Evolutionary conservation across 1,140 invertebrate genomes (phyloP).

Genomic region (Drosophila kikkawai): DNA sequence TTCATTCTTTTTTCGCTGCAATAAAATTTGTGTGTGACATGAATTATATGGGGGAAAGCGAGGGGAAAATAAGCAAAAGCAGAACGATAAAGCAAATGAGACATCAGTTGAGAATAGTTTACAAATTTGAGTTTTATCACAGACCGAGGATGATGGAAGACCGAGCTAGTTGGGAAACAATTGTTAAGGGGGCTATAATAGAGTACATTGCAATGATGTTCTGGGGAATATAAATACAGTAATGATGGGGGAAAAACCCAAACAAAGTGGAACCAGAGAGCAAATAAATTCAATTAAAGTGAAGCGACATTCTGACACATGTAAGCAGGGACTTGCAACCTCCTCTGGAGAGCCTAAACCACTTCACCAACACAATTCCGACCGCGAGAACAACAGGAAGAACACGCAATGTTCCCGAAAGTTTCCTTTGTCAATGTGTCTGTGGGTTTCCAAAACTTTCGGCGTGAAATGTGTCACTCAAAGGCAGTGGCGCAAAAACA

Average conservation of each 20-base stretch:
- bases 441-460: conserved; percentile 50
- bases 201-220: not conserved
- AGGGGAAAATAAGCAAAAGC: conserved; percentile 3
- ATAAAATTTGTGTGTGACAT: conserved; percentile 47
- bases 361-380: conserved; percentile 54
- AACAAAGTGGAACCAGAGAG: conserved; percentile 15
- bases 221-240: no score
- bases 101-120: conserved; percentile 38
- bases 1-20: conserved; percentile 15
- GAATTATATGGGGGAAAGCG: conserved; percentile 25
- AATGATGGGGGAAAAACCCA: conserved; percentile 1
- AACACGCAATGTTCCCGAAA: conserved; percentile 26
- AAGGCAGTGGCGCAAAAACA: conserved; percentile 46
- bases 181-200: not conserved
- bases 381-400: conserved; percentile 27
- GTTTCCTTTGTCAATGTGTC: conserved; percentile 45
- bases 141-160: conserved; percentile 22
- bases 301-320: conserved; percentile 51
- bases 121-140: conserved; percentile 40
- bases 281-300: conserved; percentile 49
- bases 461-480: conserved; percentile 69
- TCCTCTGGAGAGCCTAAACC: conserved; percentile 45
- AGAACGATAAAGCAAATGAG: conserved; percentile 33
- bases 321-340: conserved; percentile 35
- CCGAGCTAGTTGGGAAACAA: conserved; percentile 1